Evolutionary conservation across 2,113 vertebrate genomes (phyloP), one percentile per base, ranked within the genome.

Genomic region (Neotoma lepida): DNA sequence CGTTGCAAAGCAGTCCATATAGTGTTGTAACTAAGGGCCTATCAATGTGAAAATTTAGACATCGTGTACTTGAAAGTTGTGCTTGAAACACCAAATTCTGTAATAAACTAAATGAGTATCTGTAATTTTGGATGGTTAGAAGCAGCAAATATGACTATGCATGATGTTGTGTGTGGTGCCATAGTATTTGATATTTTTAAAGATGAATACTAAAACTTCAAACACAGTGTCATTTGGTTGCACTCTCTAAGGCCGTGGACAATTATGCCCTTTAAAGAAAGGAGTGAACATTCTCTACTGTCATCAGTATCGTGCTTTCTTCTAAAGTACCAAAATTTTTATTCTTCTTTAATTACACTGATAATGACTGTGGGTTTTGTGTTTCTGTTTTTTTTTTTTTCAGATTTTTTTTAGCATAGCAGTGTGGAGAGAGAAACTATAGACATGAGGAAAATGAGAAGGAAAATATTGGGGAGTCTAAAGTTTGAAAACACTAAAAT

Each of bases 211-310:
- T 85, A 18, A 64, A 30, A 44, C 58, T 33, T 33, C 9, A 18
- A 20, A 3, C 0, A 80, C 5, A 68, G 30, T n/a, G 15, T 8
- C 44, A 10, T 41, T 6, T 13, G 18, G 8, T 46, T 4, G 74
- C 41, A 64, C 7, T 58, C 58, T 33, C 61, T 85, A 10, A 35
- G n/a, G 22, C 7, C 44, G 24, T 1, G 56, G 49, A 5, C 14
- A 80, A 1, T 0, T 0, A 0, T 63, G 35, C 0, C 49, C 63
- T 41, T 9, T 35, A 41, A 74, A 17, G 1, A 78, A 49, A 15
- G 4, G 0, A 6, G 6, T 6, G 39, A 35, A 49, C 1, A 4
- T 56, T 91, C 1, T 1, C 1, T 26, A 9, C 24, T 41, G 9
- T 46, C 22, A 20, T 82, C 35, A 66, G 35, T 10, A 1, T 17